Evolutionary conservation across 2,113 vertebrate genomes (phyloP).

Genomic region (Scartelaos histophorus): DNA sequence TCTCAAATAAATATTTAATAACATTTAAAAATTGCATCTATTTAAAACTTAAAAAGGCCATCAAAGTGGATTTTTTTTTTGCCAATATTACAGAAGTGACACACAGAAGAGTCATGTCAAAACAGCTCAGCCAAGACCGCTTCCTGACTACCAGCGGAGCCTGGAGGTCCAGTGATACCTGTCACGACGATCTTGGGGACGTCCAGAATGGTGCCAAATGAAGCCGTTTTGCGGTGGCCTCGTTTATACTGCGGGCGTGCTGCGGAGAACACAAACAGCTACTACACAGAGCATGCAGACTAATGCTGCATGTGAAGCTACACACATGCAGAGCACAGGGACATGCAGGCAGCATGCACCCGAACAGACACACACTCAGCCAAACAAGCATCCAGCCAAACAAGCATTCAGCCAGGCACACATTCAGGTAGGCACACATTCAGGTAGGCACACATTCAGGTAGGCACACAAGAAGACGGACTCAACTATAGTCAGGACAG

Average conservation of each 20-base stretch:
- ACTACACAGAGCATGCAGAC: slow-evolving; percentile 91
- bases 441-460: too few relatives aligned
- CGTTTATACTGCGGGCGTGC: slow-evolving; percentile 93
- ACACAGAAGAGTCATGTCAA: slow-evolving; percentile 70
- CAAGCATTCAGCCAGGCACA: not conserved
- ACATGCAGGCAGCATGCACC: slow-evolving; percentile 65
- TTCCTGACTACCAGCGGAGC: slow-evolving; percentile 51
- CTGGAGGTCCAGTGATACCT: slow-evolving; percentile 86
- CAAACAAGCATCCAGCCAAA: not conserved
- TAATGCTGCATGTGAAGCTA: slow-evolving; percentile 18
- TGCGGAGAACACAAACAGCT: slow-evolving; percentile 92
- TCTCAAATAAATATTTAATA: not conserved
- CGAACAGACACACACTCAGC: not conserved
- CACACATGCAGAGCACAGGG: slow-evolving; percentile 60
- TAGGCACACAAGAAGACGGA: not conserved
- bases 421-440: too few relatives aligned
- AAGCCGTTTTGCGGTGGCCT: slow-evolving; percentile 99
- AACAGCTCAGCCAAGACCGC: slow-evolving; percentile 42
- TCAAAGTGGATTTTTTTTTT: not conserved
- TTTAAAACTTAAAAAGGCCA: not conserved
- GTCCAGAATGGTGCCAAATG: slow-evolving; percentile 99
- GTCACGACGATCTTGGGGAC: slow-evolving; percentile 99
- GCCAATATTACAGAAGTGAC: slow-evolving; percentile 80
- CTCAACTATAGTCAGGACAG: not conserved
- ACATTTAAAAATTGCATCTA: not conserved